Percentiles rank a stretch among this genome's conserved stretches.
Evolutionary conservation across 2,113 vertebrate species (phyloP).

Genomic region (Toxotes chatareus): DNA sequence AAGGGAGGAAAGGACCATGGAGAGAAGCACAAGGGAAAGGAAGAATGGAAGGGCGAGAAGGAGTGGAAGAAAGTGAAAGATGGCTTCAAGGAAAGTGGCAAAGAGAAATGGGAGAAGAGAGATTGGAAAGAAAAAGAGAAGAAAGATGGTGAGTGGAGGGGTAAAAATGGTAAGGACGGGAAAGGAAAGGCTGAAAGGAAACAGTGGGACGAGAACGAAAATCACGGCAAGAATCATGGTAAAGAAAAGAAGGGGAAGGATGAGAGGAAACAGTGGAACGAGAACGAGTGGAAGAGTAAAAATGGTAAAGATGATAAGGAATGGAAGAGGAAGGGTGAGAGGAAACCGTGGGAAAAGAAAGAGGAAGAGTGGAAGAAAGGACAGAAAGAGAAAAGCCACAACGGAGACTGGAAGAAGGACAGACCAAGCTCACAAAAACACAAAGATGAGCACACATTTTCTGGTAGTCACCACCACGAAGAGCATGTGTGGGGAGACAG

Average conservation of each 20-base stretch:
- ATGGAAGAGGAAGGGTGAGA: constrained; percentile 29
- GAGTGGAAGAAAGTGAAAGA: constrained; percentile 59
- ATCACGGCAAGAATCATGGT: constrained; percentile 6
- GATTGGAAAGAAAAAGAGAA: constrained; percentile 58
- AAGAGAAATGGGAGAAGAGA: constrained; percentile 48
- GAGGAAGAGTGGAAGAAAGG: constrained; percentile 22
- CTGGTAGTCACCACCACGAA: not conserved
- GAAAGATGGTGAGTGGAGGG: constrained; percentile 31
- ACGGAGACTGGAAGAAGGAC: constrained; percentile 42
- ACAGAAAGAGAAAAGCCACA: constrained; percentile 19
- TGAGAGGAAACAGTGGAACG: constrained; percentile 31
- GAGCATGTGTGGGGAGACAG: constrained; percentile 47
- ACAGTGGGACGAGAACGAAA: constrained; percentile 31
- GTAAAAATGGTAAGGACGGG: constrained; percentile 36
- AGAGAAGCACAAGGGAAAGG: constrained; percentile 24
- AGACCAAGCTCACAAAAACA: constrained; percentile 14
- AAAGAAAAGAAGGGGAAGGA: constrained; percentile 23
- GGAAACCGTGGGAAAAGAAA: constrained; percentile 14
- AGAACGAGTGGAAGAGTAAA: constrained; percentile 19
- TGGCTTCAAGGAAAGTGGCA: constrained; percentile 46
- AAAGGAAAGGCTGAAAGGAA: constrained; percentile 56
- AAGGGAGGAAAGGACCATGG: constrained; percentile 42
- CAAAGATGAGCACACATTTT: constrained; percentile 31
- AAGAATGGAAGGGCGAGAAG: constrained; percentile 46
- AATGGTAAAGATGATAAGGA: constrained; percentile 20